phyloP scores from a whole-genome alignment of 2,113 vertebrate species.

The Crotalus horridus region DNA sequence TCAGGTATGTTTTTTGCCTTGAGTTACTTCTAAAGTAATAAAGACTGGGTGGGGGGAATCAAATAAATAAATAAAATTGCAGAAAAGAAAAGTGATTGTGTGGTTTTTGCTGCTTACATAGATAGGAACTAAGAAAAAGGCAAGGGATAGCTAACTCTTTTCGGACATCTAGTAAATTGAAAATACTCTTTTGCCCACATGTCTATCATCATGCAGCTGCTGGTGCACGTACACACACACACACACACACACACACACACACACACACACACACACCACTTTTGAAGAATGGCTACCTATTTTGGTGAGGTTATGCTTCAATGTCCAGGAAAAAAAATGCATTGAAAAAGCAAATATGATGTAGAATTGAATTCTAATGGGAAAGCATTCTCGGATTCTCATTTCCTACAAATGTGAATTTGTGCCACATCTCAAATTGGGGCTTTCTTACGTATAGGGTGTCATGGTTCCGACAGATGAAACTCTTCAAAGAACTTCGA shows the following conservation, averaged over 20 bases:
- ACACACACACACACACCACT: background rate
- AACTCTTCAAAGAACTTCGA: no score
- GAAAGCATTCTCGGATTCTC: background rate
- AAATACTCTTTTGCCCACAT: background rate
- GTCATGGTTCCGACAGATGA: no score
- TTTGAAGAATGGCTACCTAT: background rate
- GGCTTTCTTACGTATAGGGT: background rate
- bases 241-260: background rate
- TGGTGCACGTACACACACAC: no score
- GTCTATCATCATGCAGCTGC: background rate
- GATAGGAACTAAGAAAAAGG: rapidly evolving
- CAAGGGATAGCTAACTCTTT: background rate
- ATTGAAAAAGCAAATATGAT: background rate
- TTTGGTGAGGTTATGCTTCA: background rate
- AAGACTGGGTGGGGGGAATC: no score
- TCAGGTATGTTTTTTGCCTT: no score
- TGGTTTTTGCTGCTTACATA: background rate
- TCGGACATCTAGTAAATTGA: background rate
- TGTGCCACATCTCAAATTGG: background rate
- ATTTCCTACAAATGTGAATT: background rate
- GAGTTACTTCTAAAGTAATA: no score
- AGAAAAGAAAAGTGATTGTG: background rate
- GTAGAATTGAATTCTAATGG: background rate
- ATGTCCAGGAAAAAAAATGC: background rate
- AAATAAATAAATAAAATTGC: background rate